Evolutionary conservation across 2,888 invertebrate genomes (phyloP).

Genomic region (Lepidocyrtinus sp.): DNA sequence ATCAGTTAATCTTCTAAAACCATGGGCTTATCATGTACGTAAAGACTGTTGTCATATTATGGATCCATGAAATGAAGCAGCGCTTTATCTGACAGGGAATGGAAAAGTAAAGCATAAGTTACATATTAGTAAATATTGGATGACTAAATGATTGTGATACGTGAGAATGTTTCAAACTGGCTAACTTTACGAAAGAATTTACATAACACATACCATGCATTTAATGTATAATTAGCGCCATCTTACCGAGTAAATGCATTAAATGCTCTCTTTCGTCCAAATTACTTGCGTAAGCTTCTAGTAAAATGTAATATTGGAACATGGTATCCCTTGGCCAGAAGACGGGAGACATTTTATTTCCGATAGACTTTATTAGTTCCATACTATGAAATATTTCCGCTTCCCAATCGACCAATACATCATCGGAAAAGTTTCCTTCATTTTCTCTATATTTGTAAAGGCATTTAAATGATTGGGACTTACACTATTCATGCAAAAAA

Average conservation of each 20-base stretch:
- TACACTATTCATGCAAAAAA: background rate
- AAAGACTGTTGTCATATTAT: too few relatives aligned
- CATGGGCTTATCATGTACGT: too few relatives aligned
- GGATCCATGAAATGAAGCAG: too few relatives aligned
- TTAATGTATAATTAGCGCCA: too few relatives aligned
- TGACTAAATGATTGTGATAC: too few relatives aligned
- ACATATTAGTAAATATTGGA: too few relatives aligned
- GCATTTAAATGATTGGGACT: background rate
- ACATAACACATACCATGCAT: too few relatives aligned
- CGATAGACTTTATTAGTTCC: slow-evolving; percentile 58
- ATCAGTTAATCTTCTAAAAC: too few relatives aligned
- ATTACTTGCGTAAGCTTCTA: slow-evolving; percentile 63
- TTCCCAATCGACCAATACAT: slow-evolving; percentile 65
- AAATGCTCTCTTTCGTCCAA: slow-evolving; percentile 61
- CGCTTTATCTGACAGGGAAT: too few relatives aligned
- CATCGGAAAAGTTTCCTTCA: slow-evolving; percentile 43
- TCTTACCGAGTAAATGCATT: slow-evolving; percentile 62
- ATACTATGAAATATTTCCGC: slow-evolving; percentile 63
- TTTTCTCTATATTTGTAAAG: slow-evolving; percentile 38
- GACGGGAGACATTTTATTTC: slow-evolving; percentile 7
- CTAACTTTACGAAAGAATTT: too few relatives aligned
- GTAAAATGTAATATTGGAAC: slow-evolving; percentile 62
- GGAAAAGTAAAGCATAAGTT: too few relatives aligned
- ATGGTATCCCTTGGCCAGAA: slow-evolving; percentile 61
- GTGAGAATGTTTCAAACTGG: too few relatives aligned